Evolutionary conservation across 2,113 vertebrate species (phyloP), one percentile per base, ranked within the genome.

Genomic region (Centropus bengalensis): DNA sequence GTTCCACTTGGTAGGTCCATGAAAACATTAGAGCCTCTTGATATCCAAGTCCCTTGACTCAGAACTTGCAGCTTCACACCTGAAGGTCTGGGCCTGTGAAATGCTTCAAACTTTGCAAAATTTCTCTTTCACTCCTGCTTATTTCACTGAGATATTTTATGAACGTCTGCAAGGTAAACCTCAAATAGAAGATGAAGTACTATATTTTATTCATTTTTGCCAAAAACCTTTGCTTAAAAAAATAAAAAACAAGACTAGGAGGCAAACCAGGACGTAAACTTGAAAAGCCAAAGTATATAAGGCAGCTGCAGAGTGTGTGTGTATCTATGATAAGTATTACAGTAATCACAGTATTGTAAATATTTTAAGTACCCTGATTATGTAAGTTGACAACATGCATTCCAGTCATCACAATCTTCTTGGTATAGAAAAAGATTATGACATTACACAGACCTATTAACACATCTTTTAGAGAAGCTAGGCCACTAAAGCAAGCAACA

Each of bases 281-380:
- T 64, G 20, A 78, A 83, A 92, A 38, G 45, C 47, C 69, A 63
- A 95, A 94, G 91, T 69, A 76, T 20, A 24, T 21, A 84, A 69
- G 82, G 63, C 58, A 76, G 59, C 59, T 42, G n/a, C 4, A 80
- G 27, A 2, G 12, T 17, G 27, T 26, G 27, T 26, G 24, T 17
- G 8, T 33, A 5, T 38, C 27, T 30, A 11, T 5, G 92, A 91
- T 40, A 58, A 55, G 59, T 47, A 91, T 60, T 44, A 85, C 28
- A 80, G 55, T 84, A 94, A 95, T 75, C 82, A 81, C 8, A 5
- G 51, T 62, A 82, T 40, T 87, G 18, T 54, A 92, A 95, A 82
- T 88, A 93, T 94, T 94, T 96, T 82, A 96, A 95, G 85, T 89
- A 82, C 94, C 52, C 91, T 66, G 85, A 84, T 95, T 91, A 96